Conservation (phyloP, 2,113 vertebrate genomes). For the Diglossa brunneiventris region DNA sequence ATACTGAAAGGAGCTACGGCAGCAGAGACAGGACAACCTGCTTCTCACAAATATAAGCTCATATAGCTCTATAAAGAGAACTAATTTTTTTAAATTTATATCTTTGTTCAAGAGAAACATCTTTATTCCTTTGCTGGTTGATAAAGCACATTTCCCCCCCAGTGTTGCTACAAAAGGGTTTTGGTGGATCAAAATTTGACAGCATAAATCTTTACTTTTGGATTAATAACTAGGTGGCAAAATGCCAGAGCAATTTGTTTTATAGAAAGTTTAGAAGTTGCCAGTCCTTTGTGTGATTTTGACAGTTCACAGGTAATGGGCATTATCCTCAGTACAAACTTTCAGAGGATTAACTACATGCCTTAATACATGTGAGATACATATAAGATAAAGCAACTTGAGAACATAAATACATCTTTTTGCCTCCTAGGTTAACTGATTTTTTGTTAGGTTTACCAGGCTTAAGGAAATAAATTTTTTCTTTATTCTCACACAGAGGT, state of each 20-base stretch:
- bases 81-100: background rate
- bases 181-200: background rate
- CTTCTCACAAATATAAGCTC: background rate
- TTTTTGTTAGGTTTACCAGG: background rate
- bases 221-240: background rate
- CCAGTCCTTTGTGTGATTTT: background rate
- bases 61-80: background rate
- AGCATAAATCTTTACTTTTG: background rate
- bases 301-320: background rate
- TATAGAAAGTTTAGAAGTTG: background rate
- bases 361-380: background rate
- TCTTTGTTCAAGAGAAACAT: background rate
- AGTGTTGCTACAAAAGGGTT: background rate
- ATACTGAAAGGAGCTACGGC: background rate
- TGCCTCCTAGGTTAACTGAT: rapidly evolving
- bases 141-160: background rate
- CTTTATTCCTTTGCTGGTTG: background rate
- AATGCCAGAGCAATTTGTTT: background rate
- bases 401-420: background rate
- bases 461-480: background rate
- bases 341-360: background rate
- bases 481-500: background rate
- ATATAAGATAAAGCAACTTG: background rate
- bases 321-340: background rate
- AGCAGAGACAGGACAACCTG: background rate